These are phyloP conservation scores for Escarpia spicata DNA, from an alignment of 2,888 invertebrate genomes.

Conservation along the genomic window DNA sequence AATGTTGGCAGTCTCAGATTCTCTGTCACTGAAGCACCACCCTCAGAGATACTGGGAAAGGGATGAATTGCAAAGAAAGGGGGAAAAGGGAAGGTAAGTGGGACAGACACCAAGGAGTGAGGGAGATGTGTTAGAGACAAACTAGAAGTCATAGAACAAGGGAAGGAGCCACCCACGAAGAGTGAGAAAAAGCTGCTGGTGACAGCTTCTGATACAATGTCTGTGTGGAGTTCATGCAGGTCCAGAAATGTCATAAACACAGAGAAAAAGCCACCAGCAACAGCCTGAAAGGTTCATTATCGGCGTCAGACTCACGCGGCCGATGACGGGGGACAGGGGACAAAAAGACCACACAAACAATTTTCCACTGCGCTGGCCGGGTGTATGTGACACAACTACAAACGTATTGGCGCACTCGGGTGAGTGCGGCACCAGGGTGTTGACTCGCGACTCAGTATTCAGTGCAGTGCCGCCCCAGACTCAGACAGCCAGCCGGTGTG, in stretches of 20 bases:
- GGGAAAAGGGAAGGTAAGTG: too few species aligned
- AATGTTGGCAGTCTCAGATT: too few species aligned
- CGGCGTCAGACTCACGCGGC: not conserved
- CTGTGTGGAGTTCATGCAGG: not conserved
- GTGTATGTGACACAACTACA: constrained; percentile 16
- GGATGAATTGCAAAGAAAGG: too few species aligned
- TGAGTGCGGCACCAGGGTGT: not conserved
- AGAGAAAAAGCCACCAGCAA: not conserved
- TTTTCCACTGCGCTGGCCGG: constrained; percentile 10
- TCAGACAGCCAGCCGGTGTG: not conserved
- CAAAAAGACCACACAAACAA: not conserved
- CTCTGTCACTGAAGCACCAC: too few species aligned
- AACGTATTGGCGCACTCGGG: not conserved
- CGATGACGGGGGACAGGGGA: constrained; percentile 3
- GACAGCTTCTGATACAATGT: not conserved
- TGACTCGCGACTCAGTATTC: not conserved
- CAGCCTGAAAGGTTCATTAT: not conserved
- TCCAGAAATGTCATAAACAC: constrained; percentile 16
- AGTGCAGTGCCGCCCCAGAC: not conserved
- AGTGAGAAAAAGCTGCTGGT: not conserved
- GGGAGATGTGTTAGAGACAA: too few species aligned
- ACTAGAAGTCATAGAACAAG: not conserved
- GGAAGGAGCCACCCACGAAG: not conserved
- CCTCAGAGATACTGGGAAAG: too few species aligned
- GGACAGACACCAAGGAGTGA: too few species aligned